Percentiles rank a stretch among this genome's conserved stretches.
phyloP scores from a whole-genome alignment of 2,797 vertebrate genomes.

The Tenualosa ilisha region DNA sequence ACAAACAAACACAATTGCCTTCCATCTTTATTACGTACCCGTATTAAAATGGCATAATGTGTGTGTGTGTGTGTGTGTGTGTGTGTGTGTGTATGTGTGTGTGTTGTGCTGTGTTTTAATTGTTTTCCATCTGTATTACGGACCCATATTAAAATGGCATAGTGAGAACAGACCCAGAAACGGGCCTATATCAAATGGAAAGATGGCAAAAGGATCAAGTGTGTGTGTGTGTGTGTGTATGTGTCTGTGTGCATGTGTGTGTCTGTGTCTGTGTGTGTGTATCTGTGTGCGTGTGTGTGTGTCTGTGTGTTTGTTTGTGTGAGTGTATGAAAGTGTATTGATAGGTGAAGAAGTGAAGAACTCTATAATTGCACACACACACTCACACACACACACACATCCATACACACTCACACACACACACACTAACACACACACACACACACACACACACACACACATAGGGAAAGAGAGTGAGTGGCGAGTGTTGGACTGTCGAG shows the following conservation, averaged over 20 bases:
- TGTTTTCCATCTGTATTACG: too few relatives aligned
- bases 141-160: too few relatives aligned
- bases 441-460: background rate
- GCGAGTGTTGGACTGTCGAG: background rate
- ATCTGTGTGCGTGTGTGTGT: background rate
- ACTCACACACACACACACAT: background rate
- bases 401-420: background rate
- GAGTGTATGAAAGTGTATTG: background rate
- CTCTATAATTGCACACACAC: background rate
- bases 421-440: background rate
- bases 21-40: background rate
- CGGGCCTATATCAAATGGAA: background rate
- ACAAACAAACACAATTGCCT: slow-evolving; percentile 1
- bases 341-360: background rate
- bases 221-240: background rate
- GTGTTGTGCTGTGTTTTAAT: too few relatives aligned
- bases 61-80: too few relatives aligned
- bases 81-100: too few relatives aligned
- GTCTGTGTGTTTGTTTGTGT: background rate
- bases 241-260: background rate
- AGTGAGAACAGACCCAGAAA: background rate
- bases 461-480: background rate
- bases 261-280: background rate
- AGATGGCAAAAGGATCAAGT: background rate
- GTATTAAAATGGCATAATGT: background rate